Base-by-base conservation (phyloP, 2,888 invertebrate genomes). In the Philhelius pedissequus region DNA sequence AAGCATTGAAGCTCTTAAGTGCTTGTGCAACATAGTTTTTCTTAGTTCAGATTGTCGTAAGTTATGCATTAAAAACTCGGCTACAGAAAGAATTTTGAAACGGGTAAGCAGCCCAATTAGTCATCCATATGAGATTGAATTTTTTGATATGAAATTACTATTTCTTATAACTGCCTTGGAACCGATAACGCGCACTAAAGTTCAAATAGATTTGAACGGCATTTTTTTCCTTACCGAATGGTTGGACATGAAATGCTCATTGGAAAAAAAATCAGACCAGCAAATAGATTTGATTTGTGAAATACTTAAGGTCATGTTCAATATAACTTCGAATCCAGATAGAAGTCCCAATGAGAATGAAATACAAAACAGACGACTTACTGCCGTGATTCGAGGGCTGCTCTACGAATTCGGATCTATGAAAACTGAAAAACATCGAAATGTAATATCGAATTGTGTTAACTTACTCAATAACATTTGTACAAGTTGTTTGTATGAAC, bases 101-200 rank as follows among this genome's bases (percentile, higher is more conserved):
- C 93, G 97, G 64, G 92, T 97, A 68, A 93, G 94, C 88, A 93
- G 88, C 22, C 87, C 88, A 1, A 86, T 87, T 32, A 89, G 87
- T 11, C 88, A 89, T 73, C 89, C 89, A 0, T 87, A 87, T 15
- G 89, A 89, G 58, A 69, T 97, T 18, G 96, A 96, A 93, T 94
- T 95, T 87, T 98, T 96, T 92, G 97, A 98, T 89, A 95, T 97
- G 93, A 96, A 97, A 91, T 92, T 98, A 71, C 91, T 98, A 69
- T 98, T 98, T 91, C 93, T 99, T 66, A 92, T 98, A 69, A 97
- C 98, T 22, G 98, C 97, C 4, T 91, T 98, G 45, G 95, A 96
- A 90, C 93, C 94, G 58, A 94, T 95, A 66, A 94, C 95, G 27
- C 94, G 95, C 86, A 90, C 92, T 18, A 93, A 93, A 88, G 93